phyloP scores from a whole-genome alignment of 2,113 vertebrate species.

The Microcebus lehilahytsara region DNA sequence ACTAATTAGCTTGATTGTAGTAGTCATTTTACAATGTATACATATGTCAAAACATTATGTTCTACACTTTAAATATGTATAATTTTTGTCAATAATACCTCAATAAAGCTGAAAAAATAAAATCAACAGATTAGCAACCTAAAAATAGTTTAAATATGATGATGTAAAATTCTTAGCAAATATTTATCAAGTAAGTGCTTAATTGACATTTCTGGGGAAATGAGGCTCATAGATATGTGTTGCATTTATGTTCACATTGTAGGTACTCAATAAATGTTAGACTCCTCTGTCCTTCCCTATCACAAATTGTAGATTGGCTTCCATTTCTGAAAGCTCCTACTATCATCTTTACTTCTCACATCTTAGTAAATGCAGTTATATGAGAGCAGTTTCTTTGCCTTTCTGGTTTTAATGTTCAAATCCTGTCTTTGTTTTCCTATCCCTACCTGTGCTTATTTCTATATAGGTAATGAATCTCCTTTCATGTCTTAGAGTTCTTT shows the following conservation, averaged over 20 bases:
- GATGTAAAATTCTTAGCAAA: background rate
- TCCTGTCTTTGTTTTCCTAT: background rate
- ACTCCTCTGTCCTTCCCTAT: background rate
- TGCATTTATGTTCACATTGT: background rate
- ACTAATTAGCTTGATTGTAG: background rate
- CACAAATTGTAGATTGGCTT: background rate
- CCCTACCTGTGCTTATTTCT: background rate
- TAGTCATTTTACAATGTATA: background rate
- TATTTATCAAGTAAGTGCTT: background rate
- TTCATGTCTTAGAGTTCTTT: background rate
- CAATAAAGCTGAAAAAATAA: background rate
- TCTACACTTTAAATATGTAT: background rate
- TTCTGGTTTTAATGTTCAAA: background rate
- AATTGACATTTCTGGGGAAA: background rate
- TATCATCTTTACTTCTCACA: background rate
- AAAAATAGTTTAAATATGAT: background rate
- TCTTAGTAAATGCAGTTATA: background rate
- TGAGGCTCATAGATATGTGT: background rate
- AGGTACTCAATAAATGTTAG: background rate
- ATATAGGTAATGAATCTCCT: background rate
- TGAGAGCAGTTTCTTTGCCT: background rate
- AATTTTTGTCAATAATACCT: background rate
- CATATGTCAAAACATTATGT: background rate
- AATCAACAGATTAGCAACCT: background rate
- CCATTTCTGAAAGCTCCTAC: background rate